Percentiles rank a stretch among this genome's conserved stretches.
Evolutionary conservation across 2,797 vertebrate genomes (phyloP).

Genomic region (Xyrichtys novacula): DNA sequence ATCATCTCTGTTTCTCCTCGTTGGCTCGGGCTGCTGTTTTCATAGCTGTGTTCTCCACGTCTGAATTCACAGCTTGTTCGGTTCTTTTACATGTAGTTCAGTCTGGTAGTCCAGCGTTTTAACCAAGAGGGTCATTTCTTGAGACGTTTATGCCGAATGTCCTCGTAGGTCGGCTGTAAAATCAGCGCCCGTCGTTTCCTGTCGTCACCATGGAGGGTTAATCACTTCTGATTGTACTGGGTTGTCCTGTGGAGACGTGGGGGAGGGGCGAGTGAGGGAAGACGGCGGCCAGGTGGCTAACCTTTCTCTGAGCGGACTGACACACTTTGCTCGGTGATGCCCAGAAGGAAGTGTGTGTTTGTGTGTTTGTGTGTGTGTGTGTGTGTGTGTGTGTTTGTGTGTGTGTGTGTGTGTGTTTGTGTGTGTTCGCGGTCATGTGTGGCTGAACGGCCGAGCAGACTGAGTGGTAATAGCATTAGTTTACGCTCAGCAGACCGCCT

Average conservation of each 20-base stretch:
- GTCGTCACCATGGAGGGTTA: conserved; percentile 44
- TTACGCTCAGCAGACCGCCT: conserved; percentile 18
- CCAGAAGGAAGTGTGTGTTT: conserved; percentile 22
- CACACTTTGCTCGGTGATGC: conserved; percentile 8
- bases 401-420: conserved; percentile 9
- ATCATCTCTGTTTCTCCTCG: conserved; percentile 48
- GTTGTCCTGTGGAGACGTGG: conserved; percentile 27
- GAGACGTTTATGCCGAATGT: no score
- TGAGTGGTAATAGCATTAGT: conserved; percentile 60
- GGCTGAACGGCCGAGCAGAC: conserved; percentile 43
- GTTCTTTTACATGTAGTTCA: conserved; percentile 6
- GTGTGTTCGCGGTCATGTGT: no score
- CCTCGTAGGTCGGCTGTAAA: no score
- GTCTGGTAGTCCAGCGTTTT: neutral
- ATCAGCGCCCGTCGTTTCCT: conserved; percentile 22
- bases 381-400: neutral
- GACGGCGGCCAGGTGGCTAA: conserved; percentile 11
- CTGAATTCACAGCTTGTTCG: neutral
- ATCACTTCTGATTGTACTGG: conserved; percentile 46
- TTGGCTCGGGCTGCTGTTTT: conserved; percentile 37
- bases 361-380: no score
- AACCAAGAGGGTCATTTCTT: no score
- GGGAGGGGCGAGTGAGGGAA: neutral
- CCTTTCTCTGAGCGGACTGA: conserved; percentile 32
- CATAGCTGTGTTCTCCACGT: conserved; percentile 29